A percentile compares a stretch with the other conserved stretches of the same genome.
These are phyloP conservation scores for Beroe forskalii DNA, from an alignment of 37 sponge, comb jelly and placozoan genomes.

Conservation along the genomic window DNA sequence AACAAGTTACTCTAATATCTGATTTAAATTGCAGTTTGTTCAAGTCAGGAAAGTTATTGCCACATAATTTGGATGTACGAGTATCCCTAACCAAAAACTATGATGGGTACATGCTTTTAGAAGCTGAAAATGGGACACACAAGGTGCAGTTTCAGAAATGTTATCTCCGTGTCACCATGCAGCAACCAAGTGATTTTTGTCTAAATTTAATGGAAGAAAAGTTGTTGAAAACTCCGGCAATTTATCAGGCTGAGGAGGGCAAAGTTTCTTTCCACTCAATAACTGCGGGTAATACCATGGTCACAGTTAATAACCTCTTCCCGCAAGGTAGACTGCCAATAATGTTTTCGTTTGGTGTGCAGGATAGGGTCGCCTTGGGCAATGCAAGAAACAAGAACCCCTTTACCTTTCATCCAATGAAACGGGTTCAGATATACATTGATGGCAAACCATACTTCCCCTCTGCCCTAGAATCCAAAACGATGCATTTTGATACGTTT, in stretches of 20 bases:
- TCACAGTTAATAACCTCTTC: constrained; percentile 18
- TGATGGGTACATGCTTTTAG: background rate
- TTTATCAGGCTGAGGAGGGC: constrained; percentile 47
- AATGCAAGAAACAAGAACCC: constrained; percentile 49
- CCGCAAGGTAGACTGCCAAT: background rate
- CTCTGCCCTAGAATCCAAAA: background rate
- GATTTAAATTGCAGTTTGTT: background rate
- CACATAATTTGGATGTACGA: background rate
- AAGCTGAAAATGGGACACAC: background rate
- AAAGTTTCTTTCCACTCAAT: constrained; percentile 4
- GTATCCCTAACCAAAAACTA: constrained; percentile 31
- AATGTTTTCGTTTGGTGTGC: background rate
- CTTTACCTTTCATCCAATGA: background rate
- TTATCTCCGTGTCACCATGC: background rate
- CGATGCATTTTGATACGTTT: background rate
- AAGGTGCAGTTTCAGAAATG: background rate
- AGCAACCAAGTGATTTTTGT: constrained; percentile 25
- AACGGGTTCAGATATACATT: background rate
- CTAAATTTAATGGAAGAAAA: constrained; percentile 18
- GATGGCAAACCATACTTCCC: background rate
- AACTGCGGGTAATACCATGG: background rate
- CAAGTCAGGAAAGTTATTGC: background rate
- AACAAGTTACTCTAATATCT: background rate
- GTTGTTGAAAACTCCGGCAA: background rate
- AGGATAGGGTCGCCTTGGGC: constrained; percentile 3